phyloP scores from a whole-genome alignment of 2,797 vertebrate genomes.

The Gobio occitaniae region DNA sequence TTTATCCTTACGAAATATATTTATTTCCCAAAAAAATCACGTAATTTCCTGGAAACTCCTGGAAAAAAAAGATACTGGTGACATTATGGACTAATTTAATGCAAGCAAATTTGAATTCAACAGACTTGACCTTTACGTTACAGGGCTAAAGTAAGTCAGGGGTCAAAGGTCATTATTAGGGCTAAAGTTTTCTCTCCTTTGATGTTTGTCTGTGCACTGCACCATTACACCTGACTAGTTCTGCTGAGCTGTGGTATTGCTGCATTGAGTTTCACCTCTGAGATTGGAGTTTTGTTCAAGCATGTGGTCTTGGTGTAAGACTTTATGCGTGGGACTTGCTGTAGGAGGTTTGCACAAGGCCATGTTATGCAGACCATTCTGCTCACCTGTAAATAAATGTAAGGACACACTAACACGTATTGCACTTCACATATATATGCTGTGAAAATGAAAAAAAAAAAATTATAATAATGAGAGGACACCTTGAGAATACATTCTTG shows the following conservation, averaged over 20 bases:
- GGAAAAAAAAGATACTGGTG: not conserved
- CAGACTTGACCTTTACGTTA: not conserved
- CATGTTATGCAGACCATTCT: conserved; percentile 29
- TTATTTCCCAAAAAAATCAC: not conserved
- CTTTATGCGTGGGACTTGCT: conserved; percentile 52
- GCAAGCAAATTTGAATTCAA: not conserved
- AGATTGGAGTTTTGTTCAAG: conserved; percentile 42
- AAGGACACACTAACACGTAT: conserved; percentile 27
- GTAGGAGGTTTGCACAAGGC: conserved; percentile 55
- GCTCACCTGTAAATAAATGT: conserved; percentile 50
- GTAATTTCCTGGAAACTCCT: not conserved
- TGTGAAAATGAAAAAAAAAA: not conserved
- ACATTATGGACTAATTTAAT: not conserved
- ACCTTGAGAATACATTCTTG: not conserved
- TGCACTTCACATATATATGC: not conserved
- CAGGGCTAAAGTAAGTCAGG: not conserved
- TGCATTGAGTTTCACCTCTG: conserved; percentile 38
- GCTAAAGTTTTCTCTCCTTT: not conserved
- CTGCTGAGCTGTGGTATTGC: conserved; percentile 23
- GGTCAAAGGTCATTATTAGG: conserved; percentile 5
- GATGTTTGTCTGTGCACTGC: not conserved
- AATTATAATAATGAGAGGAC: not conserved
- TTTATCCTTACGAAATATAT: not conserved
- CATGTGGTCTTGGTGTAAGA: conserved; percentile 44
- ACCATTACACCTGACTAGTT: not conserved